phyloP scores from a whole-genome alignment of 2,888 invertebrate genomes.

The Lochmaea capreae region DNA sequence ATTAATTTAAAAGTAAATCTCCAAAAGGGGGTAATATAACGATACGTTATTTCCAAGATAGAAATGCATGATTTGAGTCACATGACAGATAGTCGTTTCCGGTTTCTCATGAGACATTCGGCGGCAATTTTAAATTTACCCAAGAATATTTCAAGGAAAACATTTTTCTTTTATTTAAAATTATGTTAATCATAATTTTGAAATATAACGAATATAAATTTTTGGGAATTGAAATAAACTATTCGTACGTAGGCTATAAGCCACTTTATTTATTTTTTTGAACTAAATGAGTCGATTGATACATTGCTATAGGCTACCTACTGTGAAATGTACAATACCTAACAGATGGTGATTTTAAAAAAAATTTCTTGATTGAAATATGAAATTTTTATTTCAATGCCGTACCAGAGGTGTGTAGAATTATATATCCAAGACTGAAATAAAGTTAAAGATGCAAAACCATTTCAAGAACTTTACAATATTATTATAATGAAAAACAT shows the following conservation, averaged over 20 bases:
- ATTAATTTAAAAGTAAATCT: slow-evolving; percentile 19
- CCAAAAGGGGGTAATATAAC: slow-evolving; percentile 18
- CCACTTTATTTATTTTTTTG: too few species aligned
- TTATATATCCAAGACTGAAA: too few species aligned
- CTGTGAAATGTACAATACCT: too few species aligned
- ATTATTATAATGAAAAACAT: too few species aligned
- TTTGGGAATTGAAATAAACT: background rate
- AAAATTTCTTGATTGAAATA: too few species aligned
- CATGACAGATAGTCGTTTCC: slow-evolving; percentile 47
- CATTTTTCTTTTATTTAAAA: background rate
- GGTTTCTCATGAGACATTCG: slow-evolving; percentile 33
- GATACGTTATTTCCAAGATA: slow-evolving; percentile 25
- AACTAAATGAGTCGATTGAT: background rate
- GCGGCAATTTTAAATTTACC: slow-evolving; percentile 45
- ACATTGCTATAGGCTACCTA: background rate
- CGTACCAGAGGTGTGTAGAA: too few species aligned
- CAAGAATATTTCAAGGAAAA: background rate
- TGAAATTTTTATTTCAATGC: too few species aligned
- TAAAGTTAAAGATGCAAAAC: too few species aligned
- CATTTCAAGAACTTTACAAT: too few species aligned
- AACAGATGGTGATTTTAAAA: too few species aligned
- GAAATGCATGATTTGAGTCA: slow-evolving; percentile 45
- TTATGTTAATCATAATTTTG: background rate
- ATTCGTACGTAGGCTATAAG: too few species aligned
- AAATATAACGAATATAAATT: background rate